phyloP scores from a whole-genome alignment of 2,797 vertebrate genomes.

The Vespertilio murinus region DNA sequence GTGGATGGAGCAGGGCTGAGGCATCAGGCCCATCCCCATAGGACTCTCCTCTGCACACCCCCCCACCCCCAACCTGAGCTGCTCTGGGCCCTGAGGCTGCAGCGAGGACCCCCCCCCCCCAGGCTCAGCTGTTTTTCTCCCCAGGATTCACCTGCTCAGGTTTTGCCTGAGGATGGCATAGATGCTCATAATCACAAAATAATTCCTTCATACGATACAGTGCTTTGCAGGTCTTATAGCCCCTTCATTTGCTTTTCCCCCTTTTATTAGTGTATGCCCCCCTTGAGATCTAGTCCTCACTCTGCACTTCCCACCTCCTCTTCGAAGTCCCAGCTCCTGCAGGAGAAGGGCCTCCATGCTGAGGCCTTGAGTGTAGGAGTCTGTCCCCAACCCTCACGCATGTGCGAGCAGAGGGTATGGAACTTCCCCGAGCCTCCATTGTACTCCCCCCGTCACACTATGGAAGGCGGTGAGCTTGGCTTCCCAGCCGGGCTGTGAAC shows the following conservation, averaged over 20 bases:
- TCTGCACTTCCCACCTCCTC: not conserved
- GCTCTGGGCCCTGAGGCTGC: not conserved
- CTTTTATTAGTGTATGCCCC: not conserved
- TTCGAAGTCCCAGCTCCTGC: not conserved
- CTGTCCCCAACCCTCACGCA: not conserved
- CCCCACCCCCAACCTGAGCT: not conserved
- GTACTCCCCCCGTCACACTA: not conserved
- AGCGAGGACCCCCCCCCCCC: conserved; percentile 13
- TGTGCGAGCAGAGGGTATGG: not conserved
- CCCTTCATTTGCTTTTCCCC: not conserved
- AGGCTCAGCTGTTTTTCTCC: not conserved
- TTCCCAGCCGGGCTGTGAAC: not conserved
- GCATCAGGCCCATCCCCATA: not conserved
- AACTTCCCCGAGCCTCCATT: not conserved
- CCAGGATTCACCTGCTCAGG: not conserved
- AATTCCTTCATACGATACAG: not conserved
- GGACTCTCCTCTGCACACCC: not conserved
- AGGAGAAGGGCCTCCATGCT: not conserved
- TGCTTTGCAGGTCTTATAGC: not conserved
- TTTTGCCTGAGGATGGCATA: not conserved
- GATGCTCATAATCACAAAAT: not conserved
- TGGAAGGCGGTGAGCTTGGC: not conserved
- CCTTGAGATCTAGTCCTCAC: not conserved
- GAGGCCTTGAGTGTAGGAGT: not conserved
- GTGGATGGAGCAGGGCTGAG: not conserved